Evolutionary conservation across 2,797 vertebrate species (phyloP), one percentile per base, ranked within the genome.

Genomic region (Chaenodraco wilsoni): DNA sequence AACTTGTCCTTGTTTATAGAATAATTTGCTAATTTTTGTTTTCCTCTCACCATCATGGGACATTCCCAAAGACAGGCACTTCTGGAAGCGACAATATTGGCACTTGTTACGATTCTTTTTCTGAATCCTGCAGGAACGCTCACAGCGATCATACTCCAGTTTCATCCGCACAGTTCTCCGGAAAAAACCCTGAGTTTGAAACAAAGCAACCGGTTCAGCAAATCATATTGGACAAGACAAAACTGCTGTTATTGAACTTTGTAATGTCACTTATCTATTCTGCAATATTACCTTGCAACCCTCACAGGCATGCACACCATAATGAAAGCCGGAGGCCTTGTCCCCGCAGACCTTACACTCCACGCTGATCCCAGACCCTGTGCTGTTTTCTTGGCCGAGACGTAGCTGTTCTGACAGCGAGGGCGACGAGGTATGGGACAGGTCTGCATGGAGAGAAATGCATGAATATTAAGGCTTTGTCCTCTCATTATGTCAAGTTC

Each of bases 81-180:
- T 99, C 95, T 99, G 97, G 93, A 99, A 99, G 84, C 98, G 97
- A 92, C 98, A 99, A 92, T 97, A 97, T 94, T 99, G 98, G 93
- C 98, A 99, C 93, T 99, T 99, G 89, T 99, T 99, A 46, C 98
- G 93, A 92, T 96, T 99, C 94, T 98, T 99, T 91, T 99, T 99
- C 92, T 97, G 97, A 78, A 99, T 98, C 91, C 97, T 98, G 92
- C 98, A 99, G 89, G 94, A 95, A 54, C 97, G 95, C 76, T 98
- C 96, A 9, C 98, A 99, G 72, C 95, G 96, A 58, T 99, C 98
- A 0, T 99, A 99, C 63, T 99, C 96, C 85, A 99, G 94, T 91
- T 99, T 99, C 98, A 99, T 99, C 72, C 97, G 94, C 87, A 99
- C 96, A 0, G 98, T 99, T 76, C 98, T 94, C 21, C 98, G 96